Percentiles rank a stretch among this genome's conserved stretches.
Evolutionary conservation across 2,888 invertebrate species (phyloP).

Genomic region (Nemoura dubitans): DNA sequence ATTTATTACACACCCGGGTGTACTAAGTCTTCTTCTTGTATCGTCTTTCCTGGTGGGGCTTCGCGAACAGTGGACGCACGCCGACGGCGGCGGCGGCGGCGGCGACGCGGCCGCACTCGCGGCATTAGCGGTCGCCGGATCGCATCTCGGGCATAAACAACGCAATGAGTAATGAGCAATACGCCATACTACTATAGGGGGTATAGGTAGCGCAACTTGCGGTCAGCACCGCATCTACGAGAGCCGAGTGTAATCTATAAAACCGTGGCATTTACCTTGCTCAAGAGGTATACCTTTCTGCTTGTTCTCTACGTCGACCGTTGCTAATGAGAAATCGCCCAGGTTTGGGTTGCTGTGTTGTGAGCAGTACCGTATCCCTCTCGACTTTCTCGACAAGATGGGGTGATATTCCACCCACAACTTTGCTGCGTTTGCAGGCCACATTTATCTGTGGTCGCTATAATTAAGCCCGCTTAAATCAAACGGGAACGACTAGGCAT

Average conservation of each 20-base stretch:
- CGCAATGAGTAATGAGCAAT: conserved; percentile 33
- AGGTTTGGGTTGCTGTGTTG: background rate
- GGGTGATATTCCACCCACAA: background rate
- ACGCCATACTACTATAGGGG: background rate
- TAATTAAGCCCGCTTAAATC: background rate
- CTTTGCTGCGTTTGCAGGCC: background rate
- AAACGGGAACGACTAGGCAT: background rate
- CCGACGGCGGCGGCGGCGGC: too few relatives aligned
- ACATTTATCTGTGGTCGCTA: background rate
- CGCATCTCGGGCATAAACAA: conserved; percentile 19
- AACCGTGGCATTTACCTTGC: conserved; percentile 8
- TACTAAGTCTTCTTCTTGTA: conserved; percentile 20
- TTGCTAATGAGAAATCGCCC: background rate
- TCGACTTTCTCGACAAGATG: background rate
- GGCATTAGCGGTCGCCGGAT: background rate
- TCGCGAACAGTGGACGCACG: background rate
- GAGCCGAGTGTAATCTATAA: background rate
- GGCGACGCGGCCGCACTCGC: background rate
- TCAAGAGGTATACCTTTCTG: background rate
- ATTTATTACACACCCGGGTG: conserved; percentile 36
- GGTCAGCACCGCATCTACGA: conserved; percentile 19
- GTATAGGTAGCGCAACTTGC: conserved; percentile 4
- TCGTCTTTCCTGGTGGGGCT: conserved; percentile 20
- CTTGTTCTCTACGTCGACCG: background rate
- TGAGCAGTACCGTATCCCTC: background rate